phyloP scores from a whole-genome alignment of 2,888 invertebrate species.

The Caradrina kadenii region DNA sequence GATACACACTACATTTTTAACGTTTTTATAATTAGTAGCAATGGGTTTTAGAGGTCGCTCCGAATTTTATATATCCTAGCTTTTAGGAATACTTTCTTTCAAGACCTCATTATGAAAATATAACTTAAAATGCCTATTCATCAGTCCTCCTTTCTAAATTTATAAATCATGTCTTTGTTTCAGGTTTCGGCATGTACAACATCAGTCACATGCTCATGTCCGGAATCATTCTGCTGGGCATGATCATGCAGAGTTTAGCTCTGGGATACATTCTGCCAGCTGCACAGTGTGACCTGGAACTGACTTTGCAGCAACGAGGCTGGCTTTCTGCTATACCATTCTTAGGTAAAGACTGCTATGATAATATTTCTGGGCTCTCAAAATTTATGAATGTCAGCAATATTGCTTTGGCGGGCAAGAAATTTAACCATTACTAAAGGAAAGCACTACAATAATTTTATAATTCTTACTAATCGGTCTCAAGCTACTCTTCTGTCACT shows the following conservation, averaged over 20 bases:
- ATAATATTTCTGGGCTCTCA: background rate
- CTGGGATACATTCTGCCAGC: constrained; percentile 92
- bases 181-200: constrained; percentile 92
- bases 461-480: too few species aligned
- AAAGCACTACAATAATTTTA: too few species aligned
- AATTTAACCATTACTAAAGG: too few species aligned
- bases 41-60: too few species aligned
- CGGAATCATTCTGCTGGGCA: constrained; percentile 92
- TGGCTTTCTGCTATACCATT: constrained; percentile 92
- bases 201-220: constrained; percentile 90
- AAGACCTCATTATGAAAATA: background rate
- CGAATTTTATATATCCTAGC: too few species aligned
- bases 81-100: background rate
- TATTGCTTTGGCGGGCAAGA: background rate
- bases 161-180: constrained; percentile 7
- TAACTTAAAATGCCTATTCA: too few species aligned
- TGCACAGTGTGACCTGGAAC: constrained; percentile 92
- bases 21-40: too few species aligned
- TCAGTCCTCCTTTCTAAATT: background rate
- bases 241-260: constrained; percentile 92
- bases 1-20: too few species aligned
- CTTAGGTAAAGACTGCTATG: constrained; percentile 84
- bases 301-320: constrained; percentile 91
- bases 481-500: too few species aligned
- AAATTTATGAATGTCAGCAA: background rate